Conservation (phyloP, 2,888 invertebrate genomes). For the Thymelicus acteon region DNA sequence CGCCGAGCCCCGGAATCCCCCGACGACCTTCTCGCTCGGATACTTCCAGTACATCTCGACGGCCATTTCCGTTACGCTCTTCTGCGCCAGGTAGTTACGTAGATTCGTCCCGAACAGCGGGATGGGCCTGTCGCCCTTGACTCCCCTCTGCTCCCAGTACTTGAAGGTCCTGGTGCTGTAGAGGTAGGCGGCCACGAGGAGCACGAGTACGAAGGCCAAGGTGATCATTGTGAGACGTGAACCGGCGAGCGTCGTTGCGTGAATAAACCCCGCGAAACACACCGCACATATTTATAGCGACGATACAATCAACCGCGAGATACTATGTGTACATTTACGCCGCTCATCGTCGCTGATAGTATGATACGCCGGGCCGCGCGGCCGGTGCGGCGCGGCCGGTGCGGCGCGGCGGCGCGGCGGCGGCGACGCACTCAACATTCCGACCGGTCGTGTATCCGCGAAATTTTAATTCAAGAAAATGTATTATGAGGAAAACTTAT, state of each 20-base stretch:
- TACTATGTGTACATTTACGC: too few species aligned
- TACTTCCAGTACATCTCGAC: constrained; percentile 59
- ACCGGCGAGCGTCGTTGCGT: neutral
- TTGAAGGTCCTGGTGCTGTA: constrained; percentile 58
- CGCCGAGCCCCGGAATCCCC: constrained; percentile 53
- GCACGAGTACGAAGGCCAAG: constrained; percentile 27
- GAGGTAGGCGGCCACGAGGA: constrained; percentile 48
- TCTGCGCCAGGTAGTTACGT: constrained; percentile 47
- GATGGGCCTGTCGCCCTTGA: constrained; percentile 58
- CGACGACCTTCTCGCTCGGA: constrained; percentile 59
- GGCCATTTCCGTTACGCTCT: constrained; percentile 54
- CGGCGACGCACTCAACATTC: too few species aligned
- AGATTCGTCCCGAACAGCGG: constrained; percentile 55
- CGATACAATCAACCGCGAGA: neutral
- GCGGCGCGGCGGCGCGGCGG: too few species aligned
- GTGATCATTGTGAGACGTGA: constrained; percentile 19
- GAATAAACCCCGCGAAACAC: neutral
- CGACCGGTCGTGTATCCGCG: too few species aligned
- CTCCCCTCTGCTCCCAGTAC: constrained; percentile 57
- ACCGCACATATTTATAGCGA: neutral
- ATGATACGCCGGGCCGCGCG: too few species aligned
- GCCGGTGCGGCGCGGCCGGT: too few species aligned
- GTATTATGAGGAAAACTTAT: too few species aligned
- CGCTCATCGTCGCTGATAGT: too few species aligned
- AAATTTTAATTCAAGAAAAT: too few species aligned